Evolutionary conservation across 2,797 vertebrate species (phyloP), one percentile per base, ranked within the genome.

Genomic region (Argentina silus): DNA sequence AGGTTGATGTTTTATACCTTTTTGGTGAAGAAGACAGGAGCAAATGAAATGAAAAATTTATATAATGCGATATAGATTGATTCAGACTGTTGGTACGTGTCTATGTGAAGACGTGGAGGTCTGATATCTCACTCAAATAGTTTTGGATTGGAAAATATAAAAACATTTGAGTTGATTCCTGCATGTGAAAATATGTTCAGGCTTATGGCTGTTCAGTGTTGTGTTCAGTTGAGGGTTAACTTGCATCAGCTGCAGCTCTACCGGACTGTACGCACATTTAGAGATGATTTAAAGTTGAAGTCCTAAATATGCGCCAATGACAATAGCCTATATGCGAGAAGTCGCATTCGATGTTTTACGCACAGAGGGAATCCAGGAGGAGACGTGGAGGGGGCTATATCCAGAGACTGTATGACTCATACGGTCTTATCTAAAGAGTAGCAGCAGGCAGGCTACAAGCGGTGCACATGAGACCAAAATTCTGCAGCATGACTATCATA

Each of bases 351-450:
- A 80, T 55, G 67, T 81, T 81, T 72, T 73, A 76, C 81, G 78
- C 74, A 78, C 79, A 70, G 74, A 79, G 70, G 83, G 8, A 66
- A 78, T 77, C 59, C 72, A 73, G 70, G 61, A 56, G 53, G 75
- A 77, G 76, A 73, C 81, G 82, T 45, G 21, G 81, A 74, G 73
- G 83, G 83, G 81, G 84, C 77, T 83, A 87, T 84, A 74, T 82
- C 88, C 90, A 80, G 84, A 69, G 82, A 83, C 86, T 89, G 87
- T 86, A 90, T 93, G 91, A 93, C 86, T 93, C 91, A 92, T 90
- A 87, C 85, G 85, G 90, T 88, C 80, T 90, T 90, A 90, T 88
- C 87, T 90, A 78, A 87, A 88, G 87, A 88, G 82, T 86, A 88
- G 82, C 19, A 36, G 48, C 50, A 21, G 90, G 85, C 80, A 85